Base-by-base conservation (phyloP, 2,797 vertebrate species). In the Falco concolor region DNA sequence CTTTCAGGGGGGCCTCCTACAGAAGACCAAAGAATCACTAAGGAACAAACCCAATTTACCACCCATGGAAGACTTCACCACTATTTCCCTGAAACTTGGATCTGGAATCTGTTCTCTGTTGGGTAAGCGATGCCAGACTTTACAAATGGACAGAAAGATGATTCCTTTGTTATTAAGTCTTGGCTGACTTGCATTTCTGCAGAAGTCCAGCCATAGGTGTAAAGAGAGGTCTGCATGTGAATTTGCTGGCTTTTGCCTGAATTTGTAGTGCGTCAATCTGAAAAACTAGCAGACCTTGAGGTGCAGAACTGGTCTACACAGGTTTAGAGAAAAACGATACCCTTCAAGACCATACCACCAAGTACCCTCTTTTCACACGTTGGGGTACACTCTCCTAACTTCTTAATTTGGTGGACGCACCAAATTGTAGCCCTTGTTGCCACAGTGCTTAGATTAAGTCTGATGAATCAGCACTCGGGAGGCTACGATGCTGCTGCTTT, bases 11-110 rank as follows among this genome's bases (percentile, higher is more conserved):
- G 15, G 1, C 67, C 60, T 77, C 90, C 89, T 60, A 32, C 42
- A 76, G 93, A 96, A 90, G 60, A 74, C 25, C 59, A 64, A 85
- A 85, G 52, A 79, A 73, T 70, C 16, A 24, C 20, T n/a, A 72
- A 80, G 40, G 68, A 94, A 38, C 52, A 85, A 8, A 5, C 30
- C 13, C 36, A 78, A 1, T 42, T 91, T 81, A 21, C n/a, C 68
- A 21, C 14, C 28, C 68, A 23, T 8, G 12, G 68, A 68, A 95
- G 74, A 7, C 50, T 98, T 90, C 98, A 97, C 80, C 98, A 86
- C 4, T 98, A 96, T 95, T 98, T 98, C 84, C 98, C 98, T 10
- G 98, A 99, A 95, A 98, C 98, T 24, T 99, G 98, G 98, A 98
- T 99, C 94, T 99, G 98, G 98, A 98, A 98, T 88, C 80, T 98